Percentiles rank a stretch among this genome's conserved stretches.
These are phyloP conservation scores for Cromileptes altivelis DNA, from an alignment of 2,113 vertebrate genomes.

Conservation along the genomic window DNA sequence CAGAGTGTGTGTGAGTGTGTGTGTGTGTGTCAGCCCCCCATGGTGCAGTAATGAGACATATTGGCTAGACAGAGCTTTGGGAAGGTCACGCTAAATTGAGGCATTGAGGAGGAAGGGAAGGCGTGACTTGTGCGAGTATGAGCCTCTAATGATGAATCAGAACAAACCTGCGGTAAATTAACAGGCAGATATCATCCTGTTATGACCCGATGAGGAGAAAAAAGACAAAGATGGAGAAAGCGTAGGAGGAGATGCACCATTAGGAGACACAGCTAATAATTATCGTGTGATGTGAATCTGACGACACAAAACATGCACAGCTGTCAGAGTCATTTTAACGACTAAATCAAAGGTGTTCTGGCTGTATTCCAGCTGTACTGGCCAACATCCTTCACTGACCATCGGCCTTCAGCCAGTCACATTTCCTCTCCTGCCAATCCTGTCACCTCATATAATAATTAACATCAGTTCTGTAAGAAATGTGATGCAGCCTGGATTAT, in stretches of 20 bases:
- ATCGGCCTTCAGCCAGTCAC: slow-evolving; percentile 4
- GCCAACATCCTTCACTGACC: not conserved
- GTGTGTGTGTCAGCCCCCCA: slow-evolving; percentile 42
- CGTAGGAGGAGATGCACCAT: not conserved
- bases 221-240: slow-evolving; percentile 25
- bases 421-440: slow-evolving; percentile 8
- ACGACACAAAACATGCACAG: slow-evolving; percentile 26
- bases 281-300: slow-evolving; percentile 20
- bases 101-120: slow-evolving; percentile 50
- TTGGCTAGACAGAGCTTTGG: slow-evolving; percentile 67
- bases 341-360: slow-evolving; percentile 16
- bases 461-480: not conserved
- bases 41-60: slow-evolving; percentile 77
- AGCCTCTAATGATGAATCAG: slow-evolving; percentile 57
- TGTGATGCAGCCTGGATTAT: not conserved
- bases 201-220: slow-evolving; percentile 28
- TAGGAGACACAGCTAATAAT: not conserved
- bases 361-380: slow-evolving; percentile 27
- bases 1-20: slow-evolving; percentile 13
- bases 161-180: slow-evolving; percentile 58
- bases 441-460: not conserved
- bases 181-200: slow-evolving; percentile 28
- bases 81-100: slow-evolving; percentile 76
- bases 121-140: slow-evolving; percentile 47
- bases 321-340: slow-evolving; percentile 52